phyloP scores from a whole-genome alignment of 2,113 vertebrate species.

The Bufo gargarizans region DNA sequence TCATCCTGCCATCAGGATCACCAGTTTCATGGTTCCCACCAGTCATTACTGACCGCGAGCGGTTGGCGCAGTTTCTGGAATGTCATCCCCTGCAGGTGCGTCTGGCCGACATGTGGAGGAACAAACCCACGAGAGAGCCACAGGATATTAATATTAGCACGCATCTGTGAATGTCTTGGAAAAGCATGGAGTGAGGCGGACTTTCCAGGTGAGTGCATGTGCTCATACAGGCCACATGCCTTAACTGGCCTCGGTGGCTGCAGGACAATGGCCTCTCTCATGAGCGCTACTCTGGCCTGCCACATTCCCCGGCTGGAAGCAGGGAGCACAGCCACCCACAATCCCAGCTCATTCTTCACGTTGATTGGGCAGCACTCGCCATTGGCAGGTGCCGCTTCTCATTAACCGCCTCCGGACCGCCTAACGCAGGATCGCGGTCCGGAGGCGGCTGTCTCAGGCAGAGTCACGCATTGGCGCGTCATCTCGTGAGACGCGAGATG shows the following conservation, averaged over 20 bases:
- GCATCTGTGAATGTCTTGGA: conserved; percentile 35
- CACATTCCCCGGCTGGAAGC: conserved; percentile 42
- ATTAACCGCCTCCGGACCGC: too few species aligned
- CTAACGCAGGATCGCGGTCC: too few species aligned
- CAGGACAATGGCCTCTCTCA: conserved; percentile 80
- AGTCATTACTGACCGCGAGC: neutral
- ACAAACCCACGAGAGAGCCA: neutral
- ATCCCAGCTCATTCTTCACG: conserved; percentile 58
- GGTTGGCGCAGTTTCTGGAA: neutral
- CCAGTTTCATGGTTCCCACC: too few species aligned
- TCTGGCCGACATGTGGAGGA: neutral
- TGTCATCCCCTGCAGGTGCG: neutral
- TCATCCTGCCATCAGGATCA: too few species aligned
- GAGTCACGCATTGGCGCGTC: too few species aligned
- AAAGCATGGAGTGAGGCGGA: conserved; percentile 56
- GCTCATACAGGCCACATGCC: conserved; percentile 62
- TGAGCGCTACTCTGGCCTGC: conserved; percentile 43
- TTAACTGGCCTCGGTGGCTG: conserved; percentile 68
- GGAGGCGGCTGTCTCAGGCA: too few species aligned
- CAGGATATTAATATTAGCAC: conserved; percentile 55
- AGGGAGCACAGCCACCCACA: conserved; percentile 66
- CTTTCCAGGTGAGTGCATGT: conserved; percentile 74
- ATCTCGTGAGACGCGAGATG: too few species aligned
- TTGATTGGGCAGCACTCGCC: conserved; percentile 62
- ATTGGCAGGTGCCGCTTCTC: conserved; percentile 82